phyloP scores from a whole-genome alignment of 2,797 vertebrate genomes.

The Lacerta agilis region DNA sequence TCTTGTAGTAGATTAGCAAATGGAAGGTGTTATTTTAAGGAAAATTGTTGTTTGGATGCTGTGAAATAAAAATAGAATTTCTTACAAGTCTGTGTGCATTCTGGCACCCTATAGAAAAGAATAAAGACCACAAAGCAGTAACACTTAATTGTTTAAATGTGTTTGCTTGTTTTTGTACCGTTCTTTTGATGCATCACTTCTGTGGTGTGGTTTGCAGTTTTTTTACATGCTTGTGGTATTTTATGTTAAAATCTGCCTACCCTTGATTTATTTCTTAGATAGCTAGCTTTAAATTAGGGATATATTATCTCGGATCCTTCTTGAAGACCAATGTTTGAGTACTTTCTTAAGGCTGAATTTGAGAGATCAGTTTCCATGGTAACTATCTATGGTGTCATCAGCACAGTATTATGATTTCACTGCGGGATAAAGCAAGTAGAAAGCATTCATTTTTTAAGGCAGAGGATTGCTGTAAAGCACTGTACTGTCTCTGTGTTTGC shows the following conservation, averaged over 20 bases:
- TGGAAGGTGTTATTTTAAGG: too few relatives aligned
- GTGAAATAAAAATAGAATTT: not conserved
- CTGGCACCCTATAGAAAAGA: not conserved
- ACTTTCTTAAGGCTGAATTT: conserved; percentile 19
- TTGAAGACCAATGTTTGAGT: not conserved
- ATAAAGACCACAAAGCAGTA: not conserved
- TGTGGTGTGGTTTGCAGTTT: not conserved
- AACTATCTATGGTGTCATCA: conserved; percentile 32
- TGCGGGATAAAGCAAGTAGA: conserved; percentile 9
- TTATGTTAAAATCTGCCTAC: not conserved
- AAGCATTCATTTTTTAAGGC: not conserved
- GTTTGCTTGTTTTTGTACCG: not conserved
- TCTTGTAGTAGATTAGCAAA: not conserved
- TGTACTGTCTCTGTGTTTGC: not conserved
- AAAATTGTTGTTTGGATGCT: not conserved
- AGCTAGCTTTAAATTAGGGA: not conserved
- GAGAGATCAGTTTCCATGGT: conserved; percentile 20
- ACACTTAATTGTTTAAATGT: not conserved
- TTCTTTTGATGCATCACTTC: not conserved
- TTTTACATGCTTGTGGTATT: not conserved
- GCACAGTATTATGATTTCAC: conserved; percentile 37
- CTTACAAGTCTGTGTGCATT: not conserved
- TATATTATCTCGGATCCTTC: conserved; percentile 3
- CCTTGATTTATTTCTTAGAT: not conserved
- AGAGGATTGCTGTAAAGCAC: not conserved